Base-by-base conservation (phyloP, 2,888 invertebrate genomes). In the Lamproptera curius region DNA sequence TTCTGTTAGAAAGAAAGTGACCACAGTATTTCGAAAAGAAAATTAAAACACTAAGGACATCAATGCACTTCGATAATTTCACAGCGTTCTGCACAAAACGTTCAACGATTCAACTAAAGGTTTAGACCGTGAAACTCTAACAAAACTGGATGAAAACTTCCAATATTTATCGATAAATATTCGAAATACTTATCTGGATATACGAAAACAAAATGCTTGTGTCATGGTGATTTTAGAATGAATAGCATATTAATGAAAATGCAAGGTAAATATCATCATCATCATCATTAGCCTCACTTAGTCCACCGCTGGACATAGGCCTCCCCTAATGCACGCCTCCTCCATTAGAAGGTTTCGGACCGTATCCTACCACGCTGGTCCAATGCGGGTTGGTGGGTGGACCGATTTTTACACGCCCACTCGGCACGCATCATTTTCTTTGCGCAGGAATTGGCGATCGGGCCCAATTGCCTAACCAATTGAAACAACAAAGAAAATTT, bases 161-260 rank as follows among this genome's bases (percentile, higher is more conserved):
- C 50, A 2, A 52, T 28, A 11, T 50, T 57, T 1, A 39, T 55
- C 17, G 52, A 62, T 2, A 70, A 58, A 43, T 63, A 56, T 52
- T 42, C 47, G 2, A 54, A 57, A 36, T 67, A 63, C 46, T 45
- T 62, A 3, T 43, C 17, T 0, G 58, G 63, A n/a, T 40, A 46
- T 0, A 47, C 54, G 2, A 50, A 50, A 2, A 51, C 50, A 2
- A 46, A 52, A 11, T 66, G 66, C 17, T 46, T 72, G n/a, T 65
- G 65, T 16, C 73, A 75, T 35, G 67, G 67, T 1, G 74, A 82
- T 57, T 83, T 66, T 44, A 72, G 70, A 50, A 60, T 68, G n/a
- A 75, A 69, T 43, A 82, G 82, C 56, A 63, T 81, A 14, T 52
- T 83, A 58, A 40, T 58, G 8, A 75, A 69, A 55, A 62, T 70